These are phyloP conservation scores for Apteryx owenii DNA, from an alignment of 2,113 vertebrate species.

Conservation along the genomic window DNA sequence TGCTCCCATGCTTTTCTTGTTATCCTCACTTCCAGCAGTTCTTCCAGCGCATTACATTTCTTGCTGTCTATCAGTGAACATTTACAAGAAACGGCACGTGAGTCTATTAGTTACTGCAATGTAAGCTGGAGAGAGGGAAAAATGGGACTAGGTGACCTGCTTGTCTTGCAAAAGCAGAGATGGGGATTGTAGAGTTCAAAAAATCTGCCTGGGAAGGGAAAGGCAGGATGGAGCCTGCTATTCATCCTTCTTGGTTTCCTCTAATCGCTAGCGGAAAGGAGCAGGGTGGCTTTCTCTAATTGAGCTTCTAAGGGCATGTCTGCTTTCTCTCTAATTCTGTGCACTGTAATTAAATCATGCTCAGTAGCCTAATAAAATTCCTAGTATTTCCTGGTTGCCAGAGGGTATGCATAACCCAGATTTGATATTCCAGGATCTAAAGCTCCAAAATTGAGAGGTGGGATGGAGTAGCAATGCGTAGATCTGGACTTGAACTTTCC, in stretches of 20 bases:
- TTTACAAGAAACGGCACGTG: background rate
- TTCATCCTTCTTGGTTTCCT: background rate
- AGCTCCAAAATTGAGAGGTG: background rate
- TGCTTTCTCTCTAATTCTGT: accelerated
- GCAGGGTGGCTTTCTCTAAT: background rate
- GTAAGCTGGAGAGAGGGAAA: too few relatives aligned
- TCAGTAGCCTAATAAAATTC: background rate
- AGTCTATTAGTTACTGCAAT: background rate
- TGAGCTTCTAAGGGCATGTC: background rate
- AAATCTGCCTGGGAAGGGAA: background rate
- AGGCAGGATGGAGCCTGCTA: background rate
- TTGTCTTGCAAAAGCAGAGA: background rate
- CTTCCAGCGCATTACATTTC: background rate
- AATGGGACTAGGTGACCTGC: too few relatives aligned
- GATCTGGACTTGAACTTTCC: background rate
- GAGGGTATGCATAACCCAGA: background rate
- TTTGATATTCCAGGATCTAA: background rate
- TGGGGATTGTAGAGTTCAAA: background rate
- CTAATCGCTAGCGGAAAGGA: too few relatives aligned
- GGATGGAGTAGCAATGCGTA: background rate
- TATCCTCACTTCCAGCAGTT: background rate
- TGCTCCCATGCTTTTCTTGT: background rate
- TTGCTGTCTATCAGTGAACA: background rate
- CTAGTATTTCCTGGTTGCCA: background rate
- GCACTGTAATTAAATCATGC: accelerated